Evolutionary conservation across 2,797 vertebrate species (phyloP).

Genomic region (Acanthurus lineatus): DNA sequence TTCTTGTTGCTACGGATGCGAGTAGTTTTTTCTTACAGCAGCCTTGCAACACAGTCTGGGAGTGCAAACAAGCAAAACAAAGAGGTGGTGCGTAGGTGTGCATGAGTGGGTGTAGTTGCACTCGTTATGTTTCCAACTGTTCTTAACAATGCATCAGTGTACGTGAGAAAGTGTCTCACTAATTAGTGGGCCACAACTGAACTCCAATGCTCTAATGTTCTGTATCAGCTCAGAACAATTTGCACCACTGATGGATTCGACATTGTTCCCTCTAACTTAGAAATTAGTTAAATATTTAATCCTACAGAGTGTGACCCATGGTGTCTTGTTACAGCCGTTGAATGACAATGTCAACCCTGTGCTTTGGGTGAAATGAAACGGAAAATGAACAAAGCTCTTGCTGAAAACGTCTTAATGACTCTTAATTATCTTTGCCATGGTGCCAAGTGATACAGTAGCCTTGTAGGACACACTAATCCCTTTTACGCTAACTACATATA

Average conservation of each 20-base stretch:
- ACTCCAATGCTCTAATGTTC: conserved; percentile 12
- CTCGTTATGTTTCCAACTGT: conserved; percentile 3
- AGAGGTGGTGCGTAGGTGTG: conserved; percentile 39
- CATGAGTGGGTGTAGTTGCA: conserved; percentile 23
- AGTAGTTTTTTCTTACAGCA: neutral
- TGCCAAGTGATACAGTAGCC: conserved; percentile 17
- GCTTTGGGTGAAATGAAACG: conserved; percentile 57
- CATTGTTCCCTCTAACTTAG: conserved; percentile 3
- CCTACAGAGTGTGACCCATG: conserved; percentile 32
- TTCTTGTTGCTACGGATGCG: neutral
- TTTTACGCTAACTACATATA: conserved; percentile 1
- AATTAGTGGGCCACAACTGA: conserved; percentile 46
- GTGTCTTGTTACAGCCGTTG: conserved; percentile 16
- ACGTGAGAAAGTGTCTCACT: conserved; percentile 24
- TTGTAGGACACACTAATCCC: conserved; percentile 36
- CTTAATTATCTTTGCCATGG: conserved; percentile 53
- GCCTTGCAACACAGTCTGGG: neutral
- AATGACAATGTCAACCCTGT: conserved; percentile 34
- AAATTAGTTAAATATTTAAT: conserved; percentile 39
- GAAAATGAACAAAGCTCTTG: conserved; percentile 64
- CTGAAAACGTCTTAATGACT: conserved; percentile 57
- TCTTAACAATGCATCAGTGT: conserved; percentile 29
- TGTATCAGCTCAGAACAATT: conserved; percentile 31
- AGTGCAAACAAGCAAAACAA: conserved; percentile 13
- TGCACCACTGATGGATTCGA: conserved; percentile 31